A percentile compares a stretch with the other conserved stretches of the same genome.
Evolutionary conservation across 92 coral and sea anemone genomes (phyloP).

Genomic region (Actinostola sp.): DNA sequence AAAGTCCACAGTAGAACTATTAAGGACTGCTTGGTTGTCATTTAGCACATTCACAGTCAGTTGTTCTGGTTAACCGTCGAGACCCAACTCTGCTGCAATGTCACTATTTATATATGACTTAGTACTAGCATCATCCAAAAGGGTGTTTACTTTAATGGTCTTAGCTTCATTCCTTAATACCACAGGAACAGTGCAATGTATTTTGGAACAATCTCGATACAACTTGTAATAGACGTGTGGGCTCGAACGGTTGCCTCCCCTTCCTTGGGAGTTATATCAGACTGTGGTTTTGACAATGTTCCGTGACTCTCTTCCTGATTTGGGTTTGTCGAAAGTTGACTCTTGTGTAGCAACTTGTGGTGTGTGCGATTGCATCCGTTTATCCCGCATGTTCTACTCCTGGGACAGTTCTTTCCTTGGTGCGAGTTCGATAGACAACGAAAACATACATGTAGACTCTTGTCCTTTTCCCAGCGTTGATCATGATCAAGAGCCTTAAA

Average conservation of each 20-base stretch:
- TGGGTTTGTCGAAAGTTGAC: background rate
- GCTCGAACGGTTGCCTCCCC: conserved; percentile 26
- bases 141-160: conserved; percentile 40
- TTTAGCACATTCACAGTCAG: conserved; percentile 54
- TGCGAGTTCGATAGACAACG: conserved; percentile 27
- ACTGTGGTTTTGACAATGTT: background rate
- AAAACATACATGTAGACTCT: conserved; percentile 31
- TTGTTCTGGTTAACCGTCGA: conserved; percentile 19
- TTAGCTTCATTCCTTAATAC: conserved; percentile 21
- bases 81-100: conserved; percentile 38
- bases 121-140: conserved; percentile 47
- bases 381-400: conserved; percentile 28
- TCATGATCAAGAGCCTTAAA: conserved; percentile 28
- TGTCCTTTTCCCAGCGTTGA: conserved; percentile 48
- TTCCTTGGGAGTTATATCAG: conserved; percentile 19
- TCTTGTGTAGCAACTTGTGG: conserved; percentile 35
- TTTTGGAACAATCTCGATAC: too few species aligned
- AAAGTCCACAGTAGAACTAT: conserved; percentile 28
- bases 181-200: conserved; percentile 35
- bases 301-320: background rate
- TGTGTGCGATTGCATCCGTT: conserved; percentile 37
- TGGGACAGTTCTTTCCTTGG: conserved; percentile 24
- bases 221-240: background rate
- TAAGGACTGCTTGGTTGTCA: conserved; percentile 43
- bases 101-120: conserved; percentile 48